Evolutionary conservation across 2,888 invertebrate genomes (phyloP), one percentile per base, ranked within the genome.

Genomic region (Orthonychiurus folsomi): DNA sequence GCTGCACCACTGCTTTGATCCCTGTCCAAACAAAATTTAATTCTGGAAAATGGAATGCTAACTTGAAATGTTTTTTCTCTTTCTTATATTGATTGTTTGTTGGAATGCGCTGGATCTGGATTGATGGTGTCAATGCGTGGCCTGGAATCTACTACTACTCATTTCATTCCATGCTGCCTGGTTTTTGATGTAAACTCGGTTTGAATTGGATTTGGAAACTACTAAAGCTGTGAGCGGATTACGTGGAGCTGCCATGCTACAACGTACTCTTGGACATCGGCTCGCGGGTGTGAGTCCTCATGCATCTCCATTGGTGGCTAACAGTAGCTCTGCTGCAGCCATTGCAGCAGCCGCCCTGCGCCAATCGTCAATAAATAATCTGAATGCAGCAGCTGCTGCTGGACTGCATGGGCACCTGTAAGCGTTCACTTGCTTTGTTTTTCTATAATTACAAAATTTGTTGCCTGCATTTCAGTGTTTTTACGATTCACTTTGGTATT

Each of bases 191-290:
- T n/a, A 15, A 12, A 48, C n/a, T n/a, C 15, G 15, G 48, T 48
- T n/a, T 12, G 48, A 48, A 48, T 48, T n/a, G 15, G n/a, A 48
- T 48, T 48, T 48, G 48, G 15, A 48, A 48, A 12, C 48, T 15
- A 48, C 53, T 9, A 9, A 9, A 26, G 37, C 84, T 83, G 88
- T 86, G 76, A 88, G 89, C 76, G 87, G 88, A 73, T 80, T 90
- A 75, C 83, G 89, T 77, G 90, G 89, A 74, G 89, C 89, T 74
- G 87, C 89, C 71, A 86, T 90, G 75, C 89, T 89, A 76, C 83
- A 89, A 75, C 87, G 88, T 74, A 81, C 87, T 74, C 78, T 72
- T 63, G 67, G 72, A 63, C 72, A 72, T 65, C 70, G 72, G 55
- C 66, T 72, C 54, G 68, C 69, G 28, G 66, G 68, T 52, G 70